Percentiles rank a stretch among this genome's conserved stretches.
phyloP scores from a whole-genome alignment of 2,797 vertebrate genomes.

The Percopsis omiscomaycus region DNA sequence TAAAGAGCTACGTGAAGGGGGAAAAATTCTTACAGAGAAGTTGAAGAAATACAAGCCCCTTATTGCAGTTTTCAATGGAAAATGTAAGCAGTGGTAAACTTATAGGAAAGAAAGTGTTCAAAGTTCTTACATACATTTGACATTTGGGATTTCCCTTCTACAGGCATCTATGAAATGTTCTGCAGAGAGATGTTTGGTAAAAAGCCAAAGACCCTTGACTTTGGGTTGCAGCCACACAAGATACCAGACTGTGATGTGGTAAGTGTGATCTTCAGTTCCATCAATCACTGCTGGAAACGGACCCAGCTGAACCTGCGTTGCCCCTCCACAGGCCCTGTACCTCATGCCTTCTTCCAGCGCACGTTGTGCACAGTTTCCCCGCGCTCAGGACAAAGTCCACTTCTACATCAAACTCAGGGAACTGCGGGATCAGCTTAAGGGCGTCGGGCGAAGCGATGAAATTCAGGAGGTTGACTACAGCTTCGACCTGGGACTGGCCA shows the following conservation, averaged over 20 bases:
- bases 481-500: constrained; percentile 89
- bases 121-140: no score
- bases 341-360: constrained; percentile 98
- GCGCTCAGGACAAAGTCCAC: constrained; percentile 98
- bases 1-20: constrained; percentile 97
- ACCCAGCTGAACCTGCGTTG: not conserved
- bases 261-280: constrained; percentile 55
- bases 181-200: constrained; percentile 97
- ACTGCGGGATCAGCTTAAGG: constrained; percentile 89
- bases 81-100: constrained; percentile 69
- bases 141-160: not conserved
- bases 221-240: constrained; percentile 95
- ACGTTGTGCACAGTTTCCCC: constrained; percentile 96
- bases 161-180: constrained; percentile 99
- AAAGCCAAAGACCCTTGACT: constrained; percentile 92
- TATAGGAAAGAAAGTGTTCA: not conserved
- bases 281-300: not conserved
- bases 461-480: constrained; percentile 88
- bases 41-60: constrained; percentile 92
- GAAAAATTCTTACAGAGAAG: constrained; percentile 96
- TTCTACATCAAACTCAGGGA: constrained; percentile 97
- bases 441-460: constrained; percentile 74
- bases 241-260: constrained; percentile 96
- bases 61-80: constrained; percentile 98
- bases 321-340: constrained; percentile 83